Conservation (phyloP, 2,113 vertebrate species). For the Ictalurus punctatus region DNA sequence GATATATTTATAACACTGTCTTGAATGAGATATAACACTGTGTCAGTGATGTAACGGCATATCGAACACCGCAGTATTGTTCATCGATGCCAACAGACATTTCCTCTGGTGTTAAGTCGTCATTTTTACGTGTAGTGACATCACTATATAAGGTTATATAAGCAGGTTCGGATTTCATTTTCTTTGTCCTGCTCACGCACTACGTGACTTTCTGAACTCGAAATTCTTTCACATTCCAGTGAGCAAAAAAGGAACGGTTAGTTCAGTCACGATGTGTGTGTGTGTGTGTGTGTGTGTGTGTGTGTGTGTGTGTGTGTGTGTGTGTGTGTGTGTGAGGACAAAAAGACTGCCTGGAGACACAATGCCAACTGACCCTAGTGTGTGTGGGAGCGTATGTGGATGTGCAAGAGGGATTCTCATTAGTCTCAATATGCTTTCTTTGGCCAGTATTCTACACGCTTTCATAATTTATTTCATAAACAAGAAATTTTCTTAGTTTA, state of each 20-base stretch:
- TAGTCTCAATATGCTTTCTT: constrained; percentile 48
- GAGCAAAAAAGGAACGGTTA: constrained; percentile 36
- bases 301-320: constrained; percentile 38
- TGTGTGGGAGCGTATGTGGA: constrained; percentile 33
- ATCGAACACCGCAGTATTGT: constrained; percentile 21
- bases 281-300: constrained; percentile 50
- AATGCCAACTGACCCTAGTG: constrained; percentile 70
- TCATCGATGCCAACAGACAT: constrained; percentile 10
- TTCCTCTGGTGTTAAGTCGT: constrained; percentile 3
- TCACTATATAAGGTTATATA: not conserved
- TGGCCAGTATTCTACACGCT: constrained; percentile 72
- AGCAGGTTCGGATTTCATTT: not conserved
- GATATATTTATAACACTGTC: not conserved
- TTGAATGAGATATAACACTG: not conserved
- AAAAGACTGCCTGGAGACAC: constrained; percentile 52
- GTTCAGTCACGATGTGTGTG: constrained; percentile 17
- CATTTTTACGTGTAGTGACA: constrained; percentile 1
- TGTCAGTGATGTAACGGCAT: constrained; percentile 6
- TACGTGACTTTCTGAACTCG: constrained; percentile 52
- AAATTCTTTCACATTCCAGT: constrained; percentile 65
- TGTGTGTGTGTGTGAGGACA: constrained; percentile 43
- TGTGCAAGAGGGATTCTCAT: constrained; percentile 5
- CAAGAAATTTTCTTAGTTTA: constrained; percentile 23
- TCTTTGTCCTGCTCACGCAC: constrained; percentile 10
- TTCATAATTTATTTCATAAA: constrained; percentile 55